These are phyloP conservation scores for Protobothrops flavoviridis DNA, from an alignment of 2,113 vertebrate species.

Conservation along the genomic window DNA sequence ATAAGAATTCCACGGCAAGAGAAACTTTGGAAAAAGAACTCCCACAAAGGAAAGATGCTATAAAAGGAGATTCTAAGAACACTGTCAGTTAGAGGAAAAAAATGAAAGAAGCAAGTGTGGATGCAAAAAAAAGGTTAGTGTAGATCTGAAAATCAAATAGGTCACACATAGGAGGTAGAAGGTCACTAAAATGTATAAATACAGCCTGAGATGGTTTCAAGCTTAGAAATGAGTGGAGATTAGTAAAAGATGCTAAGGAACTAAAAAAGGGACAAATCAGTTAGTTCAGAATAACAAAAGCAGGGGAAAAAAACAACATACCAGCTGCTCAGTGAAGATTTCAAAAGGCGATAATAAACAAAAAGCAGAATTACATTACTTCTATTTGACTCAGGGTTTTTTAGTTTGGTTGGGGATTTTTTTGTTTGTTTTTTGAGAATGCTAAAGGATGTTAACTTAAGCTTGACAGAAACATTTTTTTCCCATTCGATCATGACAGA, in stretches of 20 bases:
- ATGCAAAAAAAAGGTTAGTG: background rate
- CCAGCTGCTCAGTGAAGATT: background rate
- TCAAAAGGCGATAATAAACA: background rate
- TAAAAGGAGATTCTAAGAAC: background rate
- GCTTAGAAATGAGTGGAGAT: background rate
- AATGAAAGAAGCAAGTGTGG: background rate
- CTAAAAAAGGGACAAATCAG: background rate
- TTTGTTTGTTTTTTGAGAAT: background rate
- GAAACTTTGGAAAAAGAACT: background rate
- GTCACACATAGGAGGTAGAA: background rate
- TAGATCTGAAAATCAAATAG: background rate
- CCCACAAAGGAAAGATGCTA: background rate
- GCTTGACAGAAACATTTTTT: background rate
- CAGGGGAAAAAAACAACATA: background rate
- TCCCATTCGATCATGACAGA: background rate
- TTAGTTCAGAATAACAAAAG: background rate
- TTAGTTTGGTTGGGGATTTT: background rate
- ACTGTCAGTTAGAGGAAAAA: background rate
- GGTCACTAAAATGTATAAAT: background rate
- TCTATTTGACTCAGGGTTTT: background rate
- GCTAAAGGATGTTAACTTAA: background rate
- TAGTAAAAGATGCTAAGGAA: background rate
- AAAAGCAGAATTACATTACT: background rate
- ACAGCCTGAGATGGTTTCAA: background rate
- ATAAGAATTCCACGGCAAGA: background rate